Evolutionary conservation across 1,140 invertebrate species (phyloP).

Genomic region (Hestina assimilis): DNA sequence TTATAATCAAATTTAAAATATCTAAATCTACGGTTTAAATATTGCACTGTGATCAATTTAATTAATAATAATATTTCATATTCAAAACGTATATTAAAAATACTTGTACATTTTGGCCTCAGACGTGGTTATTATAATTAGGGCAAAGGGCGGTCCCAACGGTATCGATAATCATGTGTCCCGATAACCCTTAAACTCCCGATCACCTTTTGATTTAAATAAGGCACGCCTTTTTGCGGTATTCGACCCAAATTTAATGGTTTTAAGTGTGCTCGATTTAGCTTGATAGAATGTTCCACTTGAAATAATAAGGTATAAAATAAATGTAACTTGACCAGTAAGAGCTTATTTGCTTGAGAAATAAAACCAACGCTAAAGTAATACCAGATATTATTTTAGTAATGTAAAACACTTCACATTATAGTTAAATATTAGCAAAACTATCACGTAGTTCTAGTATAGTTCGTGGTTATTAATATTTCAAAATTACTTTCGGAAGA

Average conservation of each 20-base stretch:
- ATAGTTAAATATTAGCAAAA: too few relatives aligned
- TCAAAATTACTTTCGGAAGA: too few relatives aligned
- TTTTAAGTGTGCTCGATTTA: not conserved
- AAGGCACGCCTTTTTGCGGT: constrained; percentile 8
- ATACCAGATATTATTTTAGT: too few relatives aligned
- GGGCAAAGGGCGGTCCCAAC: constrained; percentile 8
- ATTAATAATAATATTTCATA: not conserved
- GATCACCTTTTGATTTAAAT: constrained; percentile 20
- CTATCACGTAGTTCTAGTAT: too few relatives aligned
- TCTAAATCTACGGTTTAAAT: too few relatives aligned
- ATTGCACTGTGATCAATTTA: not conserved
- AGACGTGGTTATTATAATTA: constrained; percentile 8
- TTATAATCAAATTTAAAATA: too few relatives aligned
- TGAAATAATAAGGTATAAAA: not conserved
- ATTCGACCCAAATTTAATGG: not conserved
- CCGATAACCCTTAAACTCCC: constrained; percentile 15
- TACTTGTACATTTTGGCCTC: not conserved
- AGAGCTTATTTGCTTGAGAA: too few relatives aligned
- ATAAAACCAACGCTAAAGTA: too few relatives aligned
- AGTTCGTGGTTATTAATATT: too few relatives aligned
- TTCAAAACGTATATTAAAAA: not conserved
- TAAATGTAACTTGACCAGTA: too few relatives aligned
- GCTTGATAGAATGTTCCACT: not conserved
- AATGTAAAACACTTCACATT: too few relatives aligned
- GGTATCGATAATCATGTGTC: constrained; percentile 11